A percentile compares a stretch with the other conserved stretches of the same genome.
Evolutionary conservation across 2,113 vertebrate genomes (phyloP).

Genomic region (Prunella himalayana): DNA sequence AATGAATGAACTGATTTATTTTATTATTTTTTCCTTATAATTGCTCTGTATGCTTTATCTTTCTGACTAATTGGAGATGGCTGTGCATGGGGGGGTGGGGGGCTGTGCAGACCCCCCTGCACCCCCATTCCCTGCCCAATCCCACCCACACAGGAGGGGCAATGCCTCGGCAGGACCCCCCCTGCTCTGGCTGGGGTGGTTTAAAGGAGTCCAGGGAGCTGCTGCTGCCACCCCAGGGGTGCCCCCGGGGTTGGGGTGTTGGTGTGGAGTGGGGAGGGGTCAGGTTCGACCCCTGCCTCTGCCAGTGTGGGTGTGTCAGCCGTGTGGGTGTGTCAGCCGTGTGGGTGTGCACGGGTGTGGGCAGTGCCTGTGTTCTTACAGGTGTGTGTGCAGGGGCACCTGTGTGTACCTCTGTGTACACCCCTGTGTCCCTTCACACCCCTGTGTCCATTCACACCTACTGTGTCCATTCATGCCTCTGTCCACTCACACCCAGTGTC

Average conservation of each 20-base stretch:
- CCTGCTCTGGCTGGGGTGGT: rapidly evolving
- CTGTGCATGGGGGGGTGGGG: background rate
- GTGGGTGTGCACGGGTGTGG: background rate
- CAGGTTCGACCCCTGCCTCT: background rate
- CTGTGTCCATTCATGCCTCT: too few species aligned
- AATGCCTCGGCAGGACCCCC: too few species aligned
- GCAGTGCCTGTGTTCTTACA: background rate
- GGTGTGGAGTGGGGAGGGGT: background rate
- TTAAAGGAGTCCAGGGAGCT: background rate
- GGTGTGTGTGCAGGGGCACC: background rate
- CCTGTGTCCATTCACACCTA: too few species aligned
- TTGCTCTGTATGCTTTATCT: background rate
- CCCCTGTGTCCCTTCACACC: too few species aligned
- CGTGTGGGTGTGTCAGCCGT: too few species aligned
- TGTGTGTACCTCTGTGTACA: background rate
- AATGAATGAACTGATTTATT: background rate
- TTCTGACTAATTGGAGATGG: background rate
- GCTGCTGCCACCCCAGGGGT: background rate
- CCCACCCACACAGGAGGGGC: background rate
- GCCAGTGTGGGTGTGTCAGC: background rate
- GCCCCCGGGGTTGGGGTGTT: background rate
- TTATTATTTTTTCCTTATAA: background rate
- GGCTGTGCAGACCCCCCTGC: background rate
- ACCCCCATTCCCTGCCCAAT: background rate
- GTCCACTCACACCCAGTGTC: background rate